Base-by-base conservation (phyloP, 2,113 vertebrate species). In the Tupaia chinensis region DNA sequence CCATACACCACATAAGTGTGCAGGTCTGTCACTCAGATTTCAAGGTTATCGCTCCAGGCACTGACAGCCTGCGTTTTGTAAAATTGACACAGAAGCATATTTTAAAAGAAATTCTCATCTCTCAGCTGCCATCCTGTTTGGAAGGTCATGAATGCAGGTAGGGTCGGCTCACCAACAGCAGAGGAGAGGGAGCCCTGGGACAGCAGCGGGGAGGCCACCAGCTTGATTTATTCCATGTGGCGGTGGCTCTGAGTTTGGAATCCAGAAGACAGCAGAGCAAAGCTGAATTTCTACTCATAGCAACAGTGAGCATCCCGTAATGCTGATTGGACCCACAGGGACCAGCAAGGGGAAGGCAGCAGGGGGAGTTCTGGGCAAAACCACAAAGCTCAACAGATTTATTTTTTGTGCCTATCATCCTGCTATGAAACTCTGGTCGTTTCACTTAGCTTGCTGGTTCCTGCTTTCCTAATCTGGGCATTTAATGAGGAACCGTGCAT, bases 321-420 rank as follows among this genome's bases (percentile, higher is more conserved):
- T 2, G 3, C 27, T 44, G 7, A 9, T 1, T 7, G n/a, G 44
- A 44, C 16, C 11, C 32, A 61, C 0, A 0, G 0, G 4, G 27
- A 5, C 7, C 22, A 20, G 29, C 16, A 86, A 9, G 8, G 13
- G 3, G 29, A 22, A 17, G 3, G 4, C 12, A 0, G 8, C 0
- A 4, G 4, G 15, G 15, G 2, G 5, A 8, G 15, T 27, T 7
- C 12, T 3, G 7, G 23, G 13, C 53, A n/a, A 1, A 1, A 9
- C 0, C 2, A 0, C 20, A 20, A 17, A 68, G 17, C 14, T 20
- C 10, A 14, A 73, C 23, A 11, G 8, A 1, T 58, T 9, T 3
- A 11, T 2, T 23, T 5, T 32, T 17, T 2, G 3, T 3, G 3
- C 0, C 14, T 11, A 27, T 14, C 27, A 3, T 6, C 2, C 14